Base-by-base conservation (phyloP, 2,888 invertebrate genomes). In the Chymomyza amoena region DNA sequence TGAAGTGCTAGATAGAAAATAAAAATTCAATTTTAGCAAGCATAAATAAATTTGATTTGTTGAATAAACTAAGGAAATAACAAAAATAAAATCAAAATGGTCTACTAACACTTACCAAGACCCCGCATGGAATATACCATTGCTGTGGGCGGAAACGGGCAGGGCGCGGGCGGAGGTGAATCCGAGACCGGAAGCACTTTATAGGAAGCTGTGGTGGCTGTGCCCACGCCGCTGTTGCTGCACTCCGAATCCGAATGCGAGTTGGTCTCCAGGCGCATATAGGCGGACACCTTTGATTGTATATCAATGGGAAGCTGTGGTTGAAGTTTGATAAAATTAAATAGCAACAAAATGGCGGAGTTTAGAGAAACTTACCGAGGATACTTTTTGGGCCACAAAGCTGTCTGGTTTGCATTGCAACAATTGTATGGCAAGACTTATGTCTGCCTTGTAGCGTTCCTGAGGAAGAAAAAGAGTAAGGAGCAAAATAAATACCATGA, bases 391-490 rank as follows among this genome's bases (percentile, higher is more conserved):
- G 59, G 97, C 95, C 73, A 98, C 96, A 93, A 98, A 98, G 92
- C 97, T 97, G 78, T 97, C 96, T 79, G 98, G 98, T 90, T 98
- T 98, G 92, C 98, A 98, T 91, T 98, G 98, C 66, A 98, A 93
- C 86, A 98, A 93, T 92, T 98, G 97, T 81, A 98, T 97, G 73
- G 98, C 98, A 89, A 97, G 92, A 92, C 96, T 97, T 90, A 98
- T 97, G 91, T 98, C 98, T 89, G 96, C 96, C 91, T 97, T 96
- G 92, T 97, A 98, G 87, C 97, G 95, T 90, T 98, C 98, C 98
- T 98, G n/a, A 66, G 4, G 28, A 60, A 54, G 39, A 61, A 7
- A 25, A 10, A 59, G 20, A 61, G 16, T 36, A 64, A 54, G 45
- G 36, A 18, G 66, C 32, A 32, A 2, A 32, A 32, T 32, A 52